phyloP scores from a whole-genome alignment of 2,113 vertebrate genomes.

The Silurus asotus region DNA sequence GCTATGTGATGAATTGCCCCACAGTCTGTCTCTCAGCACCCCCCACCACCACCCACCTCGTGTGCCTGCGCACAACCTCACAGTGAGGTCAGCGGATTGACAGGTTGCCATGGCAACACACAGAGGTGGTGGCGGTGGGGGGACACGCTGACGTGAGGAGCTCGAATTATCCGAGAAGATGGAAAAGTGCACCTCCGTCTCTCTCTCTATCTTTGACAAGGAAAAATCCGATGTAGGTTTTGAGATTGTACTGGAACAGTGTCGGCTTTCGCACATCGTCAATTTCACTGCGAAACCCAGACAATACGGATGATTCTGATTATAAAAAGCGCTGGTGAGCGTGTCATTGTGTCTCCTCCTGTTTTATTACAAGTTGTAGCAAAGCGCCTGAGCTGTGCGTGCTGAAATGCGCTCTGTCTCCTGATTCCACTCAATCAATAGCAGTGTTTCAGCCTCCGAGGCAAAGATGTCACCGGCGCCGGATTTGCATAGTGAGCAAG shows the following conservation, averaged over 20 bases:
- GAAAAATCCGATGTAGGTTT: not conserved
- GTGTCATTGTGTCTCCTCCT: not conserved
- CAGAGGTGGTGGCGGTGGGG: slow-evolving; percentile 32
- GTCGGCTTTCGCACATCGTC: not conserved
- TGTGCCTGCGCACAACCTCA: slow-evolving; percentile 46
- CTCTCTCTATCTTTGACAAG: not conserved
- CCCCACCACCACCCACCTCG: not conserved
- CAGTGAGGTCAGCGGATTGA: slow-evolving; percentile 55
- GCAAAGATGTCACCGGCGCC: not conserved
- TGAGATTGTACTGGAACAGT: not conserved
- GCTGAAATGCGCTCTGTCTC: not conserved
- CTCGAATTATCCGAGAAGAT: slow-evolving; percentile 57
- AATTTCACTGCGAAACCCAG: not conserved
- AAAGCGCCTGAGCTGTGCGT: not conserved
- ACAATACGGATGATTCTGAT: not conserved
- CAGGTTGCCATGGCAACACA: slow-evolving; percentile 63
- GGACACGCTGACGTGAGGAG: slow-evolving; percentile 51
- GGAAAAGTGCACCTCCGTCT: slow-evolving; percentile 37
- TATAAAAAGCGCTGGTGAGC: not conserved
- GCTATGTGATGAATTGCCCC: slow-evolving; percentile 51
- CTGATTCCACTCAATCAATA: not conserved
- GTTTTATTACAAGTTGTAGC: not conserved
- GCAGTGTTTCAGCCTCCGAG: not conserved
- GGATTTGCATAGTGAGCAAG: not conserved
- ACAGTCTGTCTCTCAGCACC: slow-evolving; percentile 46